Evolutionary conservation across 2,888 invertebrate species (phyloP), one percentile per base, ranked within the genome.

Genomic region (Synanthedon tipuliformis): DNA sequence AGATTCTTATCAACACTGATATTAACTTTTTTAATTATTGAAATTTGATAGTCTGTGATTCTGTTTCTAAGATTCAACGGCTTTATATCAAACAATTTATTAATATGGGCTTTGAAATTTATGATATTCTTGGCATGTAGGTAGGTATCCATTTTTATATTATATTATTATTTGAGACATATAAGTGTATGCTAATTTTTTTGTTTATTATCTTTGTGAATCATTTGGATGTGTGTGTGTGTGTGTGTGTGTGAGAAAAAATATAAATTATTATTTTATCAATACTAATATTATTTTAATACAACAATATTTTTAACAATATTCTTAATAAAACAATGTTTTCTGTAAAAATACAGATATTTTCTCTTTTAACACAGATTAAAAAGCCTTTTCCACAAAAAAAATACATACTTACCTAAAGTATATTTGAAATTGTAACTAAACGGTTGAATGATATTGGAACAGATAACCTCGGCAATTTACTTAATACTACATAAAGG

Each of bases 391-490:
- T 18, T 18, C 3, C 2, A 18, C 3, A 18, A 18, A 18, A 18
- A 16, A 18, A 2, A 18, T 18, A n/a, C n/a, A n/a, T n/a, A n/a
- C n/a, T n/a, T n/a, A n/a, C n/a, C n/a, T n/a, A n/a, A 4, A 4
- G 1, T 23, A 23, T 4, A 23, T 23, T 10, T 34, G 34, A 34
- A 34, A 73, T 69, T 69, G 61, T 54, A 57, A 56, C 57, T 51
- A 59, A 60, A 65, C 61, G 65, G 63, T 61, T 61, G 68, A 68
- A 66, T 55, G 59, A 56, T 58, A 59, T 58, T 56, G 55, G 49
- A 48, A 51, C 40, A 68, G 76, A 75, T 77, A 77, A 73, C 71
- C 71, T 68, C 70, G 66, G 71, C 76, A 76, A 77, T 78, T 75
- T 71, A 72, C 71, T 72, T 74, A 68, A 73, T 68, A 66, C 66